These are phyloP conservation scores for Trichechus manatus DNA, from an alignment of 2,113 vertebrate genomes.

Conservation along the genomic window DNA sequence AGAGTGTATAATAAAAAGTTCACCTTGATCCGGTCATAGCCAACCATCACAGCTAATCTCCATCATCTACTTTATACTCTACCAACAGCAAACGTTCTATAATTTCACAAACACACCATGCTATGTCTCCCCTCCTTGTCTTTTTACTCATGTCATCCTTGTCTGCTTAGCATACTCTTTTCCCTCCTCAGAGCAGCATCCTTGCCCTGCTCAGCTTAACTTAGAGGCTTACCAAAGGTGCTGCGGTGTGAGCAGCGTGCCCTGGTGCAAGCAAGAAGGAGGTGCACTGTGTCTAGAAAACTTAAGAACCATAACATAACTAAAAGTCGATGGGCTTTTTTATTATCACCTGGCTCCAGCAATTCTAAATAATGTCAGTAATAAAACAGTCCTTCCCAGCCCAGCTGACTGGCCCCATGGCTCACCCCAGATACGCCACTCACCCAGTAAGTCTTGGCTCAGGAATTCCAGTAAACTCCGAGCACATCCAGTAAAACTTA, in stretches of 20 bases:
- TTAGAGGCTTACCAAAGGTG: neutral
- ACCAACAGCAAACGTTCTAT: neutral
- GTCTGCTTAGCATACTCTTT: neutral
- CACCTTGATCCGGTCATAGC: neutral
- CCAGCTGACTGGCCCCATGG: neutral
- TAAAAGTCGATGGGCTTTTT: neutral
- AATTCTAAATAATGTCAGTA: neutral
- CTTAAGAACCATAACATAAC: neutral
- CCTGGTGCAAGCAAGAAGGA: neutral
- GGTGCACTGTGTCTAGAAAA: neutral
- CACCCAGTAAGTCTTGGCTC: neutral
- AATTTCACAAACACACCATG: neutral
- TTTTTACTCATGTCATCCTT: neutral
- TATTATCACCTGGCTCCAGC: neutral
- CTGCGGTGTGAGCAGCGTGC: neutral
- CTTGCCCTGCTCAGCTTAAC: neutral
- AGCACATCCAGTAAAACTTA: neutral
- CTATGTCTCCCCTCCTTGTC: neutral
- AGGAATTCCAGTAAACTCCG: neutral
- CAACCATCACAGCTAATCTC: neutral
- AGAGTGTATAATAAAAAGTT: neutral
- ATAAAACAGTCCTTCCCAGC: neutral
- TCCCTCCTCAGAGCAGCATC: neutral
- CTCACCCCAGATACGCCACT: neutral
- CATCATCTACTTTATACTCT: neutral